A percentile compares a stretch with the other conserved stretches of the same genome.
phyloP scores from a whole-genome alignment of 1,140 invertebrate species.

The Kradibia gibbosae region DNA sequence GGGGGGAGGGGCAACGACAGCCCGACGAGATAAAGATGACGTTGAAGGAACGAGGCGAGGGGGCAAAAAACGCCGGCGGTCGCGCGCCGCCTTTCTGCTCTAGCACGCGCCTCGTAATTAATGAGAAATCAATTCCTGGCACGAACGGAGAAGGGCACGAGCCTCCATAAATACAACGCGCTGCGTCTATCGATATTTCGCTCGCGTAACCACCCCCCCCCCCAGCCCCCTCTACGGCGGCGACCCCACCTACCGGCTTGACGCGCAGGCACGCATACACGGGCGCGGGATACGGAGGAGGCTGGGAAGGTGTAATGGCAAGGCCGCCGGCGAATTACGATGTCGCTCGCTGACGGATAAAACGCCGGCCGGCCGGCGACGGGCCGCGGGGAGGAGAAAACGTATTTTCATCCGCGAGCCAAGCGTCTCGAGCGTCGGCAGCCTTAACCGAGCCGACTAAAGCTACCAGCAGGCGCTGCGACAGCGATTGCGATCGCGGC shows the following conservation, averaged over 20 bases:
- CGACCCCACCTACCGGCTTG: background rate
- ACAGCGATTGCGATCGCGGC: too few species aligned
- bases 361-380: background rate
- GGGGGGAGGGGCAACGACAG: background rate
- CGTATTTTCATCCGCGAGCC: too few species aligned
- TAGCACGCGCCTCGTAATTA: constrained; percentile 51
- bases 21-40: background rate
- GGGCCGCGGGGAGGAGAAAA: background rate
- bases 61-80: background rate
- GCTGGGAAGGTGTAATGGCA: background rate
- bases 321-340: too few species aligned
- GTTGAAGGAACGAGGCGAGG: background rate
- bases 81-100: constrained; percentile 29
- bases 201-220: constrained; percentile 12
- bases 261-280: background rate
- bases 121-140: constrained; percentile 70
- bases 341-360: background rate
- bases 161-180: background rate
- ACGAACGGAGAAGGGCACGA: constrained; percentile 40
- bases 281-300: background rate
- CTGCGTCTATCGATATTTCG: background rate
- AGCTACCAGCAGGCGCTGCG: background rate
- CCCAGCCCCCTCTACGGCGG: background rate
- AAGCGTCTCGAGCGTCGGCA: background rate
- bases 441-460: background rate